Evolutionary conservation across 2,888 invertebrate genomes (phyloP), one percentile per base, ranked within the genome.

Genomic region (Eilema griseolum): DNA sequence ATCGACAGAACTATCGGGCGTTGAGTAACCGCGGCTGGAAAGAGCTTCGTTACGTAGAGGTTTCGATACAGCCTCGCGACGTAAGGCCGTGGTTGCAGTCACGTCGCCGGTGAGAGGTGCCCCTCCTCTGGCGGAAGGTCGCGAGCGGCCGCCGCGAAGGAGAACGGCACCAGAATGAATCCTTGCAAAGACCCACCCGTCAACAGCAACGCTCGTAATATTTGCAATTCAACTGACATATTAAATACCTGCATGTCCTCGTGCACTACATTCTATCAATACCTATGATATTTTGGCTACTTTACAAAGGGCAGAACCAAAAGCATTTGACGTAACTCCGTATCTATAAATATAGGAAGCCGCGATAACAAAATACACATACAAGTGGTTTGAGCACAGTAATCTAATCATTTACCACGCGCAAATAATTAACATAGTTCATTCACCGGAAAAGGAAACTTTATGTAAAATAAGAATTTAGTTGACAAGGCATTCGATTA

Each of bases 21-120:
- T 95, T 95, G 94, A 89, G 95, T 94, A 95, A 95, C 92, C 89
- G 84, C 80, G 80, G 88, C 86, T 93, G 91, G 94, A 93, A 94
- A 94, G 93, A 95, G 93, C 92, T 93, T 91, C 91, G 92, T 94
- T 94, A 93, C 94, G 94, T 94, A 92, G 91, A 92, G 87, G 93
- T 94, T 94, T 94, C 93, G 91, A 94, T 94, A 94, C 93, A 94
- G 92, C 94, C 95, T 95, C 95, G 95, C 94, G 90, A 89, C 89
- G 91, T 95, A 93, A 94, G 95, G 95, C 95, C 95, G 94, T 90
- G 92, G 92, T 92, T 92, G 93, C 94, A 93, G 94, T 93, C 95
- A 95, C 95, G 94, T 94, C 90, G 93, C 70, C 92, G 90, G 94
- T 93, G 94, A 93, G 93, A 93, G 94, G 94, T 90, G 93, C 93